These are phyloP conservation scores for Platanista minor DNA, from an alignment of 2,113 vertebrate species.

Conservation along the genomic window DNA sequence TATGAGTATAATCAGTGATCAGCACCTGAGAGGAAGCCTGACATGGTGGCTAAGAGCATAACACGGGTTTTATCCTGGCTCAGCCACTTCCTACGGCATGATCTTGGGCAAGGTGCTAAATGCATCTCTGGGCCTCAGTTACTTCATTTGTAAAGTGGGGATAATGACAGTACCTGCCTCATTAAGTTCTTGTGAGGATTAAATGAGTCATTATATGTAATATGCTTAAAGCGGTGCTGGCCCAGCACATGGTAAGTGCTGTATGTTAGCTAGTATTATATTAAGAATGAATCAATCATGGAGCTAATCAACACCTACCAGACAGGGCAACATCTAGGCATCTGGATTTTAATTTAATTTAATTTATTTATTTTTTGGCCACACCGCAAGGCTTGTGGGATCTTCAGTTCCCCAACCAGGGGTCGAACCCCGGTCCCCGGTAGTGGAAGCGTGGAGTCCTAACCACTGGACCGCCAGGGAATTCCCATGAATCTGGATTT, in stretches of 20 bases:
- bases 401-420: no score
- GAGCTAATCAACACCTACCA: not conserved
- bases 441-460: no score
- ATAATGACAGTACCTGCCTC: not conserved
- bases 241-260: no score
- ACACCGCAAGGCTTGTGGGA: not conserved
- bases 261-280: not conserved
- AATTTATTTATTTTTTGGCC: no score
- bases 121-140: not conserved
- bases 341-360: not conserved
- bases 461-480: no score
- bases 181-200: not conserved
- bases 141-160: not conserved
- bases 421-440: no score
- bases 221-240: not conserved
- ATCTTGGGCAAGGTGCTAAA: not conserved
- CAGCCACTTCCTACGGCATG: not conserved
- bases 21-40: not conserved
- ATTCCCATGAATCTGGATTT: not conserved
- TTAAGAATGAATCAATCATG: not conserved
- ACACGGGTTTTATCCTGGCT: not conserved
- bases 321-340: not conserved
- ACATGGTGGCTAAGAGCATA: rapidly evolving
- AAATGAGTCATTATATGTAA: not conserved
- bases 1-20: not conserved